Conservation (phyloP, 2,888 invertebrate genomes). For the Hetaerina titia region DNA sequence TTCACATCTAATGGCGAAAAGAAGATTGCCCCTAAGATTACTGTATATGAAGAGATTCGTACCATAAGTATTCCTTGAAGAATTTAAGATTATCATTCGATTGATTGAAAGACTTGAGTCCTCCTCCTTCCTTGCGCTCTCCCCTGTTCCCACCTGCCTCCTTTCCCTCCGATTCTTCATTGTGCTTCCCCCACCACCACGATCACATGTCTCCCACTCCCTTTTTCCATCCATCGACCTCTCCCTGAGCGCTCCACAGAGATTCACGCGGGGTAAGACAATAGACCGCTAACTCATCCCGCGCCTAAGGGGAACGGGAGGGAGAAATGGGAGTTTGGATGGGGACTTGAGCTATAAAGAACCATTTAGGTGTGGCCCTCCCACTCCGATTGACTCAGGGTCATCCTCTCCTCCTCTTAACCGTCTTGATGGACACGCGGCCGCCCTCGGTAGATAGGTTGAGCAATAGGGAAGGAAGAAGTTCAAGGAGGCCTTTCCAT, state of each 20-base stretch:
- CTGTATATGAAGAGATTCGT: no score
- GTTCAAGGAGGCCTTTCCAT: no score
- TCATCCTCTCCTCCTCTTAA: not conserved
- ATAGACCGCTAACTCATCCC: slow-evolving; percentile 8
- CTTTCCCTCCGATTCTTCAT: not conserved
- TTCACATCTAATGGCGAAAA: no score
- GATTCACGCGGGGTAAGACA: not conserved
- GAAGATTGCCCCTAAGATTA: no score
- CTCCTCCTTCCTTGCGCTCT: not conserved
- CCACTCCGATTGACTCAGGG: not conserved
- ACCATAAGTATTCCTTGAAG: no score
- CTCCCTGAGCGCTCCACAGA: not conserved
- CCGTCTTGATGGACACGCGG: no score
- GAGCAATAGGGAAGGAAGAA: no score
- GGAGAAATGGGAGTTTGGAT: not conserved
- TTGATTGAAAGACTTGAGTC: no score
- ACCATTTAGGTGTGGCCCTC: not conserved
- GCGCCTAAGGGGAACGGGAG: not conserved
- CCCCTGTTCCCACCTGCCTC: not conserved
- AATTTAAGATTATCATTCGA: no score
- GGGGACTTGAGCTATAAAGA: not conserved
- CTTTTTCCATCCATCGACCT: not conserved
- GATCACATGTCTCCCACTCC: no score
- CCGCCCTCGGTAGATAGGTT: no score
- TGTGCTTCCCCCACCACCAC: not conserved